Percentiles rank a stretch among this genome's conserved stretches.
Conservation (phyloP, 2,113 vertebrate species). For the Tachuris rubrigastra region DNA sequence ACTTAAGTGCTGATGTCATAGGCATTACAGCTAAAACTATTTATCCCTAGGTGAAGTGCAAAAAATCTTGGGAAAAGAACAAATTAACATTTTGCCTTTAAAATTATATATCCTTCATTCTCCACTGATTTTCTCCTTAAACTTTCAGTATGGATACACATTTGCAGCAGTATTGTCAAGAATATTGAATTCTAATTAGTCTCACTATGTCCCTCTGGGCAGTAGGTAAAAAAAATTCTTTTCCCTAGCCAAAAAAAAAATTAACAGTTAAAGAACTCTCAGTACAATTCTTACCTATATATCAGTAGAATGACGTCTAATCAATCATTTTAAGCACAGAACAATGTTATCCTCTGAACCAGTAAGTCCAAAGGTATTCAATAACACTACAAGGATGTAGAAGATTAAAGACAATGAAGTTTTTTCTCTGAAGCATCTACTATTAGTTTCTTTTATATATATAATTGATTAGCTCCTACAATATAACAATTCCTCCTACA, state of each 20-base stretch:
- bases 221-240: neutral
- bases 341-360: neutral
- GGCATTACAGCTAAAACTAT: neutral
- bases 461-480: neutral
- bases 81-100: neutral
- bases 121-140: neutral
- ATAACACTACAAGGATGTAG: neutral
- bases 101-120: neutral
- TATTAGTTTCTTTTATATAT: neutral
- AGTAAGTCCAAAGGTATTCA: neutral
- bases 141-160: neutral
- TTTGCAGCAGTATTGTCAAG: neutral
- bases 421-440: neutral
- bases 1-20: neutral
- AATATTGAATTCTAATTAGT: neutral
- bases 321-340: neutral
- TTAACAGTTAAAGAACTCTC: neutral
- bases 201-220: neutral
- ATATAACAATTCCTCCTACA: neutral
- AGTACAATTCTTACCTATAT: neutral
- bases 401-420: neutral
- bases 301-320: neutral
- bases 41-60: neutral
- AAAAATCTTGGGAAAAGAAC: neutral
- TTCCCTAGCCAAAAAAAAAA: neutral